Conservation (phyloP, 2,113 vertebrate species). For the Antechinus flavipes region DNA sequence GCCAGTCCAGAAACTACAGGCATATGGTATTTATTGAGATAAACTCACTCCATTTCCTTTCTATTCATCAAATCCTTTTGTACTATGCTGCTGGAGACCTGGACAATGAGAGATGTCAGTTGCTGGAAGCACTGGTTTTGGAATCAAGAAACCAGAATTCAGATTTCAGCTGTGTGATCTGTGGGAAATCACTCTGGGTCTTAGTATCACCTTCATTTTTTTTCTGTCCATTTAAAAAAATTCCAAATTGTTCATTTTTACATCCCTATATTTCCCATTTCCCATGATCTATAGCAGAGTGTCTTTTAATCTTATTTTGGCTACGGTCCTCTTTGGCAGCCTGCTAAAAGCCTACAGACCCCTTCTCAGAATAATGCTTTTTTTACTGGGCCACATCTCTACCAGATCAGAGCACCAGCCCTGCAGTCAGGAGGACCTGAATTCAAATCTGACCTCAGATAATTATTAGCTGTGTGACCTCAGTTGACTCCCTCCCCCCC, state of each 20-base stretch:
- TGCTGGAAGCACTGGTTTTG: neutral
- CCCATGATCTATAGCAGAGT: neutral
- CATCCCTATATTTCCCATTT: neutral
- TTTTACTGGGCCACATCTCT: neutral
- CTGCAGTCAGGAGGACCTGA: neutral
- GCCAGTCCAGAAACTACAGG: neutral
- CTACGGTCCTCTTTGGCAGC: neutral
- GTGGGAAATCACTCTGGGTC: neutral
- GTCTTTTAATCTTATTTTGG: neutral
- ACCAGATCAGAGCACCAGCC: neutral
- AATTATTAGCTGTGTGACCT: neutral
- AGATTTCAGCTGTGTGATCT: neutral
- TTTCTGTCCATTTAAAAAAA: neutral
- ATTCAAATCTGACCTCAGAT: neutral
- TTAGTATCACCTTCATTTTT: neutral
- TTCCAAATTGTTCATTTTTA: neutral
- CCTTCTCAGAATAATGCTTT: neutral
- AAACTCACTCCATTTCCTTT: slow-evolving; percentile 8
- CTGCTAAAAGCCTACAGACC: neutral
- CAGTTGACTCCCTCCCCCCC: neutral
- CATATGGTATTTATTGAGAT: neutral
- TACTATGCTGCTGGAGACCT: neutral
- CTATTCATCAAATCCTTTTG: neutral
- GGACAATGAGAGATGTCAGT: neutral
- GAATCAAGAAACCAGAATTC: neutral